Base-by-base conservation (phyloP, 2,113 vertebrate species). In the Pachypanchax playfairii region DNA sequence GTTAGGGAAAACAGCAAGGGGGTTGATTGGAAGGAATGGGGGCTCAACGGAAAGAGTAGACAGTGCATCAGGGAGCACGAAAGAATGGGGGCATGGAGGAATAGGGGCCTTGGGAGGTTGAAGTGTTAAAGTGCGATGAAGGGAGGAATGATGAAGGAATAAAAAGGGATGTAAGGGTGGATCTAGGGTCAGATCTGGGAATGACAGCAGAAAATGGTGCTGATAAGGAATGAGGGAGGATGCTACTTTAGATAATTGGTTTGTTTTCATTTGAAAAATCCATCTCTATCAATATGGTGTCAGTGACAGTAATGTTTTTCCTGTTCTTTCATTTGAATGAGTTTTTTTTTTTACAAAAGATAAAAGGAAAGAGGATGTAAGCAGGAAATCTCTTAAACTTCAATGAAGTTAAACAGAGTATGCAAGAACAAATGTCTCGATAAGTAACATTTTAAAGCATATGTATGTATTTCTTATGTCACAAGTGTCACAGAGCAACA, bases 51-150 rank as follows among this genome's bases (percentile, higher is more conserved):
- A 72, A 74, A 31, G 18, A 77, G 62, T 22, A 70, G 69, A 55
- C 61, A 70, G 76, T 60, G 69, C 65, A 84, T 82, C 78, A 79
- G 52, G 50, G 58, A 80, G 73, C n/a, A 21, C 69, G 61, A 59
- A 60, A 70, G 77, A 25, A 18, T 29, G 57, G 59, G 59, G 3
- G 70, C n/a, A 49, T 65, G 56, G 67, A 68, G 51, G 62, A 69
- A 38, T 47, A 35, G 65, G 60, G 74, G 60, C 74, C 75, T 68
- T 44, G 1, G 41, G 80, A 85, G 86, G 72, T 35, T 65, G 72
- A 80, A 63, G 82, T 75, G 82, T 83, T 80, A 78, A 82, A 81
- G 58, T 71, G 82, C 69, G 65, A 77, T 55, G 65, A 80, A 65
- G 31, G 17, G 39, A 69, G 57, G 33, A 17, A 39, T 10, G 6